Percentiles rank a stretch among this genome's conserved stretches.
Evolutionary conservation across 2,113 vertebrate genomes (phyloP).

Genomic region (Pseudois nayaur): DNA sequence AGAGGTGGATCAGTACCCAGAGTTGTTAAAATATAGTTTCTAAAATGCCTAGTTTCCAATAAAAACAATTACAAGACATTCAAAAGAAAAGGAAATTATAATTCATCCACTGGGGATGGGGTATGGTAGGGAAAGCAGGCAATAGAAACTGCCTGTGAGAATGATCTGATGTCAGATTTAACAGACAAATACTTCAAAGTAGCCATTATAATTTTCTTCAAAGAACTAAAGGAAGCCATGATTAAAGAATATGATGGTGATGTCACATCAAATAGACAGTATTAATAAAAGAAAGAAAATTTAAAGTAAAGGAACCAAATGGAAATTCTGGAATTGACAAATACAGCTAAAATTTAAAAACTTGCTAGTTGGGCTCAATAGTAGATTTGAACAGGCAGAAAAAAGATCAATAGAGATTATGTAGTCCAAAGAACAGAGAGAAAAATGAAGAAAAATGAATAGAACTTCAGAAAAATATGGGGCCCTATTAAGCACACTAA

Average conservation of each 20-base stretch:
- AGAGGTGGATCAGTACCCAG: not conserved
- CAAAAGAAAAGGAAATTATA: not conserved
- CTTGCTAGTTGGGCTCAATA: not conserved
- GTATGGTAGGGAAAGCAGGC: not conserved
- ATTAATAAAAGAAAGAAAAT: slow-evolving; percentile 1
- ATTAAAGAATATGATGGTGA: not conserved
- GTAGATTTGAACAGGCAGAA: not conserved
- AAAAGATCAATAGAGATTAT: not conserved
- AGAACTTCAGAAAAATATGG: not conserved
- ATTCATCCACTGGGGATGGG: fast-evolving
- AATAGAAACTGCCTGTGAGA: not conserved
- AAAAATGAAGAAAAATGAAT: not conserved
- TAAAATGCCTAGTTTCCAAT: not conserved
- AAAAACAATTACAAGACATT: not conserved
- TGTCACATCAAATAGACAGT: not conserved
- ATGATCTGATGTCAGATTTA: not conserved
- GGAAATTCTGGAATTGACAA: not conserved
- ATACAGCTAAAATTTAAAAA: slow-evolving; percentile 5
- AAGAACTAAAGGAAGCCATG: not conserved
- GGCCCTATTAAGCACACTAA: not conserved
- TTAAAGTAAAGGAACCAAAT: not conserved
- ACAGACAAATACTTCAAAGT: not conserved
- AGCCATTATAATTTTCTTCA: not conserved
- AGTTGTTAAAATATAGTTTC: not conserved
- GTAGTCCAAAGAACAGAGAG: not conserved